Evolutionary conservation across 2,113 vertebrate genomes (phyloP), one percentile per base, ranked within the genome.

Genomic region (Oreochromis spilurus): DNA sequence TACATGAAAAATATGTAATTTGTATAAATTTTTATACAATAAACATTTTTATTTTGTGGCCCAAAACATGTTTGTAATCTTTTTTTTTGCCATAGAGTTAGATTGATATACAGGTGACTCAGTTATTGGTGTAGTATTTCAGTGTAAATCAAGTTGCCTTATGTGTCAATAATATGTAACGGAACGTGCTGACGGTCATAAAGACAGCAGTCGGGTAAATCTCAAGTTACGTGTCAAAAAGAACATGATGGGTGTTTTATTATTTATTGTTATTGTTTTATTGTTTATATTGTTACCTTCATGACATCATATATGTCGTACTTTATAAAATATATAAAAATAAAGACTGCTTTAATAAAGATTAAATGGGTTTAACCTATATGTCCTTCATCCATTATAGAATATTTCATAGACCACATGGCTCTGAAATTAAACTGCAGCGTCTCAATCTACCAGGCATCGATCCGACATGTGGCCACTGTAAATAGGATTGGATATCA

Each of bases 361-460:
- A 26, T 21, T 14, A 55, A 82, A 29, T 38, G 16, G 36, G 16
- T 12, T 16, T 5, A n/a, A 29, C 24, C 60, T 24, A 19, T 52
- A 2, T 60, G 80, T 10, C n/a, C 34, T 82, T 70, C 43, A 84
- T 21, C 57, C 60, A 81, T 83, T 70, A 57, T 7, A 4, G 29
- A 62, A 45, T 4, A 24, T 8, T 84, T 79, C 60, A 78, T 48
- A 65, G 88, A 87, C 34, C 70, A 87, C 53, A 40, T 26, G 50
- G 26, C 84, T 85, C 29, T 14, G 14, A 85, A 81, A 83, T 91
- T 29, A 88, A 90, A 87, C 57, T 21, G 65, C 83, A 78, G 16
- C 34, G 9, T 88, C 84, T 91, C 85, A 89, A 50, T 91, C 84
- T 89, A 53, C 72, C 67, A 80, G 79, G 45, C 78, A 91, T 91